Evolutionary conservation across 2,113 vertebrate species (phyloP).

Genomic region (Zapornia atra): DNA sequence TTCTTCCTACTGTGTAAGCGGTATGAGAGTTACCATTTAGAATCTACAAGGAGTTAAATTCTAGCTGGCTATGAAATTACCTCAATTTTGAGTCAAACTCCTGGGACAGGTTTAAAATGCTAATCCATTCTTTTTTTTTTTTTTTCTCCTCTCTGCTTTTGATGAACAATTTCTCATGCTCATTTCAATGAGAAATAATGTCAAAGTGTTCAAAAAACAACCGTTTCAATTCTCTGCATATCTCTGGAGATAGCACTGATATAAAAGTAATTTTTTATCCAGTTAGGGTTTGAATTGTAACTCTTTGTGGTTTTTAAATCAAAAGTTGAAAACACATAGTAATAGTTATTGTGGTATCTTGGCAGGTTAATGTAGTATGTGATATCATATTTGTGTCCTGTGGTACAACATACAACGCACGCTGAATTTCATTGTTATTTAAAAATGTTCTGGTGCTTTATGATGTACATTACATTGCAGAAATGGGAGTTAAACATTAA

Average conservation of each 20-base stretch:
- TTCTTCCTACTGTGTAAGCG: not conserved
- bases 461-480: not conserved
- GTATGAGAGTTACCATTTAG: constrained; percentile 9
- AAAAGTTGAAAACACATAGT: constrained; percentile 3
- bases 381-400: constrained; percentile 37
- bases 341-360: constrained; percentile 19
- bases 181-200: constrained; percentile 70
- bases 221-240: constrained; percentile 60
- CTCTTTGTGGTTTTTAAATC: constrained; percentile 47
- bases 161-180: constrained; percentile 70
- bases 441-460: not conserved
- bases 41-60: constrained; percentile 57
- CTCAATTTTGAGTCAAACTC: constrained; percentile 53
- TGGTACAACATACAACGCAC: not conserved
- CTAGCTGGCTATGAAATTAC: constrained; percentile 58
- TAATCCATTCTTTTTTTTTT: not conserved
- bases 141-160: not conserved
- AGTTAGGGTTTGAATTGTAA: constrained; percentile 68
- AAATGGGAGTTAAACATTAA: not conserved
- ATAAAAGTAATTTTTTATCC: constrained; percentile 69
- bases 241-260: constrained; percentile 47
- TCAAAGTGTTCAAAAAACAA: constrained; percentile 66
- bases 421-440: constrained; percentile 9
- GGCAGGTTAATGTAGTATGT: constrained; percentile 45
- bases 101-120: constrained; percentile 61